phyloP scores from a whole-genome alignment of 2,888 invertebrate species.

The Cosmia trapezina region DNA sequence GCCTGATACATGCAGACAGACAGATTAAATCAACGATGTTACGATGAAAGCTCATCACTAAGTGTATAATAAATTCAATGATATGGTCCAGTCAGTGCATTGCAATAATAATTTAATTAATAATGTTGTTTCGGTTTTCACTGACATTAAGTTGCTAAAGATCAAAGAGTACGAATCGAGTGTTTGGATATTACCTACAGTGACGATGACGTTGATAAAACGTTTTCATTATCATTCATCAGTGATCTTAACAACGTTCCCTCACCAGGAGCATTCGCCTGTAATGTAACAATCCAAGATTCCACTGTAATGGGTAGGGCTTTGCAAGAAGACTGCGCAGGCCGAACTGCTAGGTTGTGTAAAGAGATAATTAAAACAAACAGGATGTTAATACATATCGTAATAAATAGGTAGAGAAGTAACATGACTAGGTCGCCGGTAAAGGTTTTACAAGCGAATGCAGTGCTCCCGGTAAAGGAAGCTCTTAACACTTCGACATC shows the following conservation, averaged over 20 bases:
- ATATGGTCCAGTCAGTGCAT: constrained; percentile 15
- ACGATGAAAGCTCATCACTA: constrained; percentile 48
- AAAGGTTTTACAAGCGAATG: too few relatives aligned
- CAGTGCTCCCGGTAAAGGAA: too few relatives aligned
- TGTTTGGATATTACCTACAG: constrained; percentile 13
- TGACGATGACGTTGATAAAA: background rate
- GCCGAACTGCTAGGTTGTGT: too few relatives aligned
- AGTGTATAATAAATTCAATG: constrained; percentile 51
- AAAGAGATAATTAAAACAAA: too few relatives aligned
- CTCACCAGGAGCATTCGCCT: too few relatives aligned
- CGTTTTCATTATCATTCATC: constrained; percentile 19
- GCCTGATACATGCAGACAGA: constrained; percentile 22
- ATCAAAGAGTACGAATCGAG: constrained; percentile 34
- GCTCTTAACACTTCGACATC: constrained; percentile 1
- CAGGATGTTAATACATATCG: too few relatives aligned
- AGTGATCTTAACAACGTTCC: background rate
- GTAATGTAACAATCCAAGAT: too few relatives aligned
- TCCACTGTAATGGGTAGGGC: too few relatives aligned
- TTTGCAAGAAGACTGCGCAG: too few relatives aligned
- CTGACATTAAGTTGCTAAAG: constrained; percentile 28
- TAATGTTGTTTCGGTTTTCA: constrained; percentile 27
- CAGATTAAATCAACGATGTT: constrained; percentile 34
- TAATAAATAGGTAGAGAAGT: too few relatives aligned
- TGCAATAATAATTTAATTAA: constrained; percentile 31
- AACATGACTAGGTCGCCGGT: too few relatives aligned